Conservation (phyloP, 1,140 invertebrate genomes). For the Telenomus remus region DNA sequence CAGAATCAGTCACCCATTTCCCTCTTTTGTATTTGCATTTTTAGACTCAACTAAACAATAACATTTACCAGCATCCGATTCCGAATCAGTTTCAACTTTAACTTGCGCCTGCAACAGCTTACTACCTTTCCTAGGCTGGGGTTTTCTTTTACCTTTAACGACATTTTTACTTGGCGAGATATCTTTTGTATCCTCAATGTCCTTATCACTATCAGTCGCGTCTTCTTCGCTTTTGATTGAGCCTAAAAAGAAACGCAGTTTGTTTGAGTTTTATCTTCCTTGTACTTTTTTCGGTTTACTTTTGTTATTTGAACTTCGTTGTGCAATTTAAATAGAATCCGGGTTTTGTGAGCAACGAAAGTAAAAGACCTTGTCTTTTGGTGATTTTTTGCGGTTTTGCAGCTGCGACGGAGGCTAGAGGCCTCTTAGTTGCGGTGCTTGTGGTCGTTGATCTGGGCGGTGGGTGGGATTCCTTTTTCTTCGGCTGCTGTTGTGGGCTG, state of each 20-base stretch:
- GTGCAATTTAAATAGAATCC: background rate
- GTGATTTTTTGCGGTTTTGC: constrained; percentile 71
- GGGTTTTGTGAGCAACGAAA: background rate
- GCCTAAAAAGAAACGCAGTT: constrained; percentile 35
- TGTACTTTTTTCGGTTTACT: no score
- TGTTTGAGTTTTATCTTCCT: background rate
- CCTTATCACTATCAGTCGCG: constrained; percentile 69
- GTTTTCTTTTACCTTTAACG: constrained; percentile 73
- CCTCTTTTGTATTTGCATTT: no score
- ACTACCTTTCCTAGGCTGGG: constrained; percentile 71
- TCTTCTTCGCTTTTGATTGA: constrained; percentile 71
- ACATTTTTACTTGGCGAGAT: constrained; percentile 55
- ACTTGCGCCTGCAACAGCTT: constrained; percentile 71
- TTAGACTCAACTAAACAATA: background rate
- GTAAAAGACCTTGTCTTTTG: constrained; percentile 67
- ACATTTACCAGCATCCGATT: constrained; percentile 75
- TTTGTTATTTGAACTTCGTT: background rate
- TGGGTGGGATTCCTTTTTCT: constrained; percentile 69
- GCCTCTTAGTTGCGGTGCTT: constrained; percentile 70
- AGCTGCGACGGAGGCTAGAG: constrained; percentile 68
- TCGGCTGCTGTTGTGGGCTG: constrained; percentile 65
- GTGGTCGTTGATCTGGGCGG: constrained; percentile 54
- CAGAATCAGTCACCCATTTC: no score
- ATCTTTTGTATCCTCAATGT: constrained; percentile 63
- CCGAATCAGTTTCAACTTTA: constrained; percentile 73